phyloP scores from a whole-genome alignment of 2,888 invertebrate genomes.

The Himalopsyche anomala region DNA sequence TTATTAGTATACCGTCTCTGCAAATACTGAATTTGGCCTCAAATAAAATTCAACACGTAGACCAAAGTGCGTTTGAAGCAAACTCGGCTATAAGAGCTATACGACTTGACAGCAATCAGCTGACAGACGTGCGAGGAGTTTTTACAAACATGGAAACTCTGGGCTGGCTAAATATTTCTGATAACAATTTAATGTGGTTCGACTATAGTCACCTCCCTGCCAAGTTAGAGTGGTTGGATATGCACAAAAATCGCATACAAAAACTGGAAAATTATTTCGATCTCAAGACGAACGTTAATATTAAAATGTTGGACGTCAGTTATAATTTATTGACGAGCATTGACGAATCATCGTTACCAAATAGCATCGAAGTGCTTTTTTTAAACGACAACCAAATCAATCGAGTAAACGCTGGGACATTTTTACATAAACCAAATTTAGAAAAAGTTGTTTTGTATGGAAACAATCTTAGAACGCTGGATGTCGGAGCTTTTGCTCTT shows the following conservation, averaged over 20 bases:
- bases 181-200: slow-evolving; percentile 87
- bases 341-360: slow-evolving; percentile 83
- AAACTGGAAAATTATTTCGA: slow-evolving; percentile 86
- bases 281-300: slow-evolving; percentile 79
- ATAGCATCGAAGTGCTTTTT: slow-evolving; percentile 83
- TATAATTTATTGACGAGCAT: slow-evolving; percentile 83
- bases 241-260: slow-evolving; percentile 87
- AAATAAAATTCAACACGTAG: slow-evolving; percentile 86
- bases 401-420: slow-evolving; percentile 83
- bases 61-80: slow-evolving; percentile 86
- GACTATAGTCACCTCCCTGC: slow-evolving; percentile 87
- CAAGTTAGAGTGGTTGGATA: slow-evolving; percentile 87
- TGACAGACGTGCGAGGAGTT: slow-evolving; percentile 86
- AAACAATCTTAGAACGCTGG: slow-evolving; percentile 84
- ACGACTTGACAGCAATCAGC: slow-evolving; percentile 86
- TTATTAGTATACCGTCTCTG: slow-evolving; percentile 82
- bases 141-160: slow-evolving; percentile 85
- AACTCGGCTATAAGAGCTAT: slow-evolving; percentile 86
- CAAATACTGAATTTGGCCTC: slow-evolving; percentile 88
- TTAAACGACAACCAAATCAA: slow-evolving; percentile 86
- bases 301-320: slow-evolving; percentile 87
- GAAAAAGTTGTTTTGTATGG: slow-evolving; percentile 87
- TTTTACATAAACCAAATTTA: slow-evolving; percentile 82
- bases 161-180: slow-evolving; percentile 88
- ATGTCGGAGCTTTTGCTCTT: slow-evolving; percentile 83